Percentiles rank a stretch among this genome's conserved stretches.
These are phyloP conservation scores for Eulithis prunata DNA, from an alignment of 2,888 invertebrate species.

Conservation along the genomic window DNA sequence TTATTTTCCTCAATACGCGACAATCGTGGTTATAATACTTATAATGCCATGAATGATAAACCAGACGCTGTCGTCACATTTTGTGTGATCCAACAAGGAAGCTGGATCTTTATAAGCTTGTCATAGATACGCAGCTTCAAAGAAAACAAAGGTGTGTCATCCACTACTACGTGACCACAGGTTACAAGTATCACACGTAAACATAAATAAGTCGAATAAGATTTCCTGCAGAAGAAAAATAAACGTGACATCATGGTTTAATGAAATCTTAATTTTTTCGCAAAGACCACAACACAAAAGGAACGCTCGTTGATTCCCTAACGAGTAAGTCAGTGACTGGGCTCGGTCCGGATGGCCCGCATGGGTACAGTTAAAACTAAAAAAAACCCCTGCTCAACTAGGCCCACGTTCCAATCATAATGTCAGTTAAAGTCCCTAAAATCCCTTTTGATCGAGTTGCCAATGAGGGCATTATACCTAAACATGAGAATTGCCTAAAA, in stretches of 20 bases:
- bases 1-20: constrained; percentile 10
- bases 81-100: constrained; percentile 7
- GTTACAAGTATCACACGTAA: constrained; percentile 42
- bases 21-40: not conserved
- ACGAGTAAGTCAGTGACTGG: no score
- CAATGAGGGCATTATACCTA: no score
- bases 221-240: constrained; percentile 43
- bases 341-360: no score
- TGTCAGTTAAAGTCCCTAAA: no score
- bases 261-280: constrained; percentile 22
- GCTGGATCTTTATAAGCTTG: not conserved
- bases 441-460: no score
- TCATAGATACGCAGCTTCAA: no score
- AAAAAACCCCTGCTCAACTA: no score
- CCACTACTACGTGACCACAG: constrained; percentile 38
- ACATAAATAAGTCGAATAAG: constrained; percentile 38
- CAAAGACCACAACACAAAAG: not conserved
- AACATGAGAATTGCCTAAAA: no score
- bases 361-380: no score
- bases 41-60: not conserved
- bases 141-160: constrained; percentile 31
- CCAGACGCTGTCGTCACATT: constrained; percentile 1
- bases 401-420: no score
- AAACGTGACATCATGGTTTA: constrained; percentile 42
- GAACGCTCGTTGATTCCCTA: no score